Percentiles rank a stretch among this genome's conserved stretches.
Conservation (phyloP, 2,797 vertebrate species). For the Limosa lapponica region DNA sequence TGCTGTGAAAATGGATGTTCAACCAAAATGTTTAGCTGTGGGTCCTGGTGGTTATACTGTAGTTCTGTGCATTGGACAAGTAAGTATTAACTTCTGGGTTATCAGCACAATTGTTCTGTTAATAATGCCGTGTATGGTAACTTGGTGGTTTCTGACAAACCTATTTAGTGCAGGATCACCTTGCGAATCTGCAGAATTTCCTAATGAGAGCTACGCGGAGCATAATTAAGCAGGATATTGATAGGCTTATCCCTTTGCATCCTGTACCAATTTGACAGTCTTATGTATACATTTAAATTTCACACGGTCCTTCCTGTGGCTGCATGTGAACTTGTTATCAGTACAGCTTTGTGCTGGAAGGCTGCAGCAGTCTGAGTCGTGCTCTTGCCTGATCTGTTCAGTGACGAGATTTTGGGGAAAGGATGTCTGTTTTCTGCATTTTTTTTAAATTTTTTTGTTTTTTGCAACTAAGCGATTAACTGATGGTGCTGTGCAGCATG, state of each 20-base stretch:
- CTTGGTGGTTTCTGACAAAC: background rate
- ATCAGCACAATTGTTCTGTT: background rate
- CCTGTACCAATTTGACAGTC: background rate
- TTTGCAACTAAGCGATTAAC: background rate
- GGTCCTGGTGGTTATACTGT: conserved; percentile 85
- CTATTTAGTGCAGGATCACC: background rate
- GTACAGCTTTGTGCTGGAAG: background rate
- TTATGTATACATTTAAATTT: background rate
- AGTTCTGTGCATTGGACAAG: conserved; percentile 91
- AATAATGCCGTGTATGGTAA: background rate
- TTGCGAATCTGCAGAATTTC: background rate
- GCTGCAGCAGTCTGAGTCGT: background rate
- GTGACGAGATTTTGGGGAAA: background rate
- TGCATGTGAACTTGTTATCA: background rate
- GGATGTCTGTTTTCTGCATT: background rate
- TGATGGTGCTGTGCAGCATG: background rate
- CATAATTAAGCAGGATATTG: background rate
- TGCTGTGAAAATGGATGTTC: conserved; percentile 91
- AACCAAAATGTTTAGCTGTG: conserved; percentile 89
- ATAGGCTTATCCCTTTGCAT: background rate
- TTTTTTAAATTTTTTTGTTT: background rate
- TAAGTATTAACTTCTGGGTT: conserved; percentile 61
- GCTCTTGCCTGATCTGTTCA: background rate
- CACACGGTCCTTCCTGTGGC: rapidly evolving
- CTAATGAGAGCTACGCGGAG: background rate